Base-by-base conservation (phyloP, 2,888 invertebrate genomes). In the Steinernema scapterisci region DNA sequence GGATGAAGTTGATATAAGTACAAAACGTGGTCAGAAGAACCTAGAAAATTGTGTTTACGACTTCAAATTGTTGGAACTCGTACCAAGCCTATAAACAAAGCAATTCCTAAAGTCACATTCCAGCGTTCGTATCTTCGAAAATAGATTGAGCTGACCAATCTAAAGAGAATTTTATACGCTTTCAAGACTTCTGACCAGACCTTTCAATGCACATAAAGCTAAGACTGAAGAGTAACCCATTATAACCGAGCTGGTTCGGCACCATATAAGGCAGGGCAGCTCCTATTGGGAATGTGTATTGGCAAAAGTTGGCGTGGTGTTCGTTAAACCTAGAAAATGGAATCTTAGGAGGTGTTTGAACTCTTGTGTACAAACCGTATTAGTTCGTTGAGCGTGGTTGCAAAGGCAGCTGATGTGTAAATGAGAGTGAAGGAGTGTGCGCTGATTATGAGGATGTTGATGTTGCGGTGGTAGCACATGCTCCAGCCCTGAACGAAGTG, bases 391-490 rank as follows among this genome's bases (percentile, higher is more conserved):
- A 63, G 16, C 16, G 63, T 63, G 63, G 63, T 63, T 11, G 63
- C 63, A 31, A 63, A 63, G 16, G 63, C 27, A n/a, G 63, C 63
- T 9, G 38, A 23, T 16, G 63, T 63, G 63, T n/a, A 63, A 7
- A 63, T 16, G 5, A 63, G n/a, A 3, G 63, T 63, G 63, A 63
- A 63, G 7, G 63, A n/a, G 63, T 63, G 63, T 13, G 63, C 27
- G 1, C 25, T 25, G 6, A 63, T n/a, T 16, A 63, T 63, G 2
- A 63, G 31, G 25, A 63, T 63, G 63, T 63, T 63, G 31, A 63
- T 63, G 63, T 63, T 63, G 5, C 63, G 27, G 25, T 63, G 63
- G 25, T 63, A 63, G 31, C 63, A 63, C 63, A 63, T 63, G 31
- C 63, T 63, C 31, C 63, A 63, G 2, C 63, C 63, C 63, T 63